A percentile compares a stretch with the other conserved stretches of the same genome.
Evolutionary conservation across 2,888 invertebrate genomes (phyloP).

Genomic region (Lypha dubia): DNA sequence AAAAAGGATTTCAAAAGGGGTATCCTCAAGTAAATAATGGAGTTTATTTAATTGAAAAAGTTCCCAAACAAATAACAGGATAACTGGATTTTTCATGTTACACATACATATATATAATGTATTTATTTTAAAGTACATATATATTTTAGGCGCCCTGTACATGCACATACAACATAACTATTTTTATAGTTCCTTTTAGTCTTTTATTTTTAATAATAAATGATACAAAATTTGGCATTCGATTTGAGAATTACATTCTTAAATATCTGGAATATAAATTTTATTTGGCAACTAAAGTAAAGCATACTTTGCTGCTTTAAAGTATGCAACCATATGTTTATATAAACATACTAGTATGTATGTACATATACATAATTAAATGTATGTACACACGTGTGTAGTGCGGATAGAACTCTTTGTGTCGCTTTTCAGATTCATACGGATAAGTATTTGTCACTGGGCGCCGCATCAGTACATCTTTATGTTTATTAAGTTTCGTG

Average conservation of each 20-base stretch:
- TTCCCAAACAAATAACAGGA: too few species aligned
- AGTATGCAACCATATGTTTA: constrained; percentile 28
- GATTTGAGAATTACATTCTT: neutral
- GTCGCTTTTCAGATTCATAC: neutral
- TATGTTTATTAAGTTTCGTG: neutral
- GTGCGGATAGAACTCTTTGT: neutral
- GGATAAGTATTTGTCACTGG: neutral
- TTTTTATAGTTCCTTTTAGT: neutral
- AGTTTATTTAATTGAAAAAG: neutral
- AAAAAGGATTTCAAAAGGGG: neutral
- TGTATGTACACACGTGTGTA: neutral
- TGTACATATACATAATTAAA: neutral
- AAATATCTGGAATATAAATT: neutral
- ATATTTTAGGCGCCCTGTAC: constrained; percentile 25
- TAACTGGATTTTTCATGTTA: neutral
- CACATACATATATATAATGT: neutral
- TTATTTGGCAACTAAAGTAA: neutral
- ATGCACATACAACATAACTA: constrained; percentile 9
- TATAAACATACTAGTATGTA: neutral
- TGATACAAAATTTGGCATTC: neutral
- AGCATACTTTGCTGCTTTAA: neutral
- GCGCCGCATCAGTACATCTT: neutral
- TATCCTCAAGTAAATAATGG: neutral
- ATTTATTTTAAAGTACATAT: too few species aligned
- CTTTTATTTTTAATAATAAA: neutral